Percentiles rank a stretch among this genome's conserved stretches.
Conservation (phyloP, 2,113 vertebrate species). For the Oriolus oriolus region DNA sequence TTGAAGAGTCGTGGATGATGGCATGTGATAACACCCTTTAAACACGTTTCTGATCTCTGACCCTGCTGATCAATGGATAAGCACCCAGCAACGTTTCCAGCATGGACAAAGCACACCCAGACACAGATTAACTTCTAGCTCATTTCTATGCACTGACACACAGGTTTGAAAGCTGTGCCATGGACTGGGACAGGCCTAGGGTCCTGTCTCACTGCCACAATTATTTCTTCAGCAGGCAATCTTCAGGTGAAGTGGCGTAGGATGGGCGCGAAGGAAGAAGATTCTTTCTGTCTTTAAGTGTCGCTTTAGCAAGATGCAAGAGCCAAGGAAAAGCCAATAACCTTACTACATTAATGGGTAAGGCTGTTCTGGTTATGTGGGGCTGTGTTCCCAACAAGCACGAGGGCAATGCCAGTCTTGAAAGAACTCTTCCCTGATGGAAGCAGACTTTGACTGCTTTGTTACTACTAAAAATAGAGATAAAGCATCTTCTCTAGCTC, state of each 20-base stretch:
- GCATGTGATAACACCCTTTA: rapidly evolving
- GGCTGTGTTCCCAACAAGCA: rapidly evolving
- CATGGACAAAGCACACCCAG: neutral
- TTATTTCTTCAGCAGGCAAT: neutral
- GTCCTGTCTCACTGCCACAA: neutral
- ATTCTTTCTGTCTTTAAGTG: neutral
- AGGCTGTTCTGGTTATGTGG: neutral
- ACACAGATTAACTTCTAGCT: neutral
- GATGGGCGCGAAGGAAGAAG: rapidly evolving
- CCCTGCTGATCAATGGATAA: neutral
- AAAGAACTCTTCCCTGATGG: neutral
- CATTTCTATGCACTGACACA: neutral
- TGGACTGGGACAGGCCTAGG: neutral
- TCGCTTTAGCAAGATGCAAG: neutral
- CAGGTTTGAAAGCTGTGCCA: neutral
- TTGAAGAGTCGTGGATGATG: neutral
- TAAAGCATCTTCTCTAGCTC: neutral
- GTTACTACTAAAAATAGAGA: neutral
- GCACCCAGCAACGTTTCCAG: neutral
- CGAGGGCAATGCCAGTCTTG: neutral
- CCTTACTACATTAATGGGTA: neutral
- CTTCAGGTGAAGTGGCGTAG: rapidly evolving
- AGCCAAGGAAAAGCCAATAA: neutral
- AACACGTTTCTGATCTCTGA: neutral
- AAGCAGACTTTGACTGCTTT: neutral